A percentile compares a stretch with the other conserved stretches of the same genome.
These are phyloP conservation scores for Liolophura sinensis DNA, from an alignment of 1,140 invertebrate genomes.

Conservation along the genomic window DNA sequence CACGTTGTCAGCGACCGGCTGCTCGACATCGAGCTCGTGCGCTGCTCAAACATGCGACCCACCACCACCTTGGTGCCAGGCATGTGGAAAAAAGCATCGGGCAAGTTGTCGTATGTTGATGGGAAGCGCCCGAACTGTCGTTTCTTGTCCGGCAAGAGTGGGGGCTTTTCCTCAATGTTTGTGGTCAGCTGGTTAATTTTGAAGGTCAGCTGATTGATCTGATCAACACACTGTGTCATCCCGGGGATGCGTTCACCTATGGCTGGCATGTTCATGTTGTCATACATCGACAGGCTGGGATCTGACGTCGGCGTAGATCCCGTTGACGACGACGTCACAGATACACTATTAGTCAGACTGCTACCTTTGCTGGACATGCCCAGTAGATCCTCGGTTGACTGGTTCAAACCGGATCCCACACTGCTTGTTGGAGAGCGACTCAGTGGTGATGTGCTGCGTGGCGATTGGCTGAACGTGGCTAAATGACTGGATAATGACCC, in stretches of 20 bases:
- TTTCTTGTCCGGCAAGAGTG: conserved; percentile 77
- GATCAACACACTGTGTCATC: conserved; percentile 22
- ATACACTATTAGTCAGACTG: too few relatives aligned
- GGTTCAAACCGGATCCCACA: conserved; percentile 39
- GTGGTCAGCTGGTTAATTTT: conserved; percentile 48
- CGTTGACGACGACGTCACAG: too few relatives aligned
- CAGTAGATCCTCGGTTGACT: conserved; percentile 36
- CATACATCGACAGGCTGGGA: too few relatives aligned
- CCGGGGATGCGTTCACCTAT: neutral
- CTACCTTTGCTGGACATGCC: neutral
- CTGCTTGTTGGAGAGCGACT: conserved; percentile 37
- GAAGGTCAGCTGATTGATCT: conserved; percentile 49
- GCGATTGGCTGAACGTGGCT: conserved; percentile 4
- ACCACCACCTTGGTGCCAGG: conserved; percentile 10
- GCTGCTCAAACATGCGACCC: conserved; percentile 2
- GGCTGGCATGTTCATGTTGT: neutral
- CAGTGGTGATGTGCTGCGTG: conserved; percentile 23
- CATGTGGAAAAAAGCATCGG: conserved; percentile 19
- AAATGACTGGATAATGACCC: conserved; percentile 7
- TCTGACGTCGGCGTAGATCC: too few relatives aligned
- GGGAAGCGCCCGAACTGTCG: conserved; percentile 65
- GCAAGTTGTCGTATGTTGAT: conserved; percentile 76
- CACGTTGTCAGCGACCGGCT: neutral
- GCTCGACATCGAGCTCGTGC: neutral
- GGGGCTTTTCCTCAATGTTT: conserved; percentile 54